Base-by-base conservation (phyloP, 2,113 vertebrate genomes). In the Phalacrocorax pelagicus region DNA sequence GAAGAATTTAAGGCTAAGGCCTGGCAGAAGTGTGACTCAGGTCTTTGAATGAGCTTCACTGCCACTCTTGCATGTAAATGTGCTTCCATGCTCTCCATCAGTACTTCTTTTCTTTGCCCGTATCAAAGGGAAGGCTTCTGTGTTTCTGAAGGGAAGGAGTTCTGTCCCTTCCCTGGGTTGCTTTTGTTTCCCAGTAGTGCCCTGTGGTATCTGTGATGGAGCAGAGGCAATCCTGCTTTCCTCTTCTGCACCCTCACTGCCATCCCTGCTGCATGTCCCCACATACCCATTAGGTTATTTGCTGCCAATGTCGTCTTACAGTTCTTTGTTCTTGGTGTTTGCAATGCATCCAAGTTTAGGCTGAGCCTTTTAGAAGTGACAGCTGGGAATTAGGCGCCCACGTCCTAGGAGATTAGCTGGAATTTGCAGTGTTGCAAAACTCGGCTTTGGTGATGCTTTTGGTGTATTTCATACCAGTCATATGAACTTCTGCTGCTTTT, bases 281-380 rank as follows among this genome's bases (percentile, higher is more conserved):
- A 12, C 0, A 1, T 16, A 4, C 7, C 49, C 0, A 0, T 21
- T 23, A 15, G 38, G 29, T 71, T 27, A 14, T 62, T 32, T 86
- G 15, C 26, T 47, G 47, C 26, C 47, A 42, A 1, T 18, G 30
- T 47, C 42, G 15, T 59, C 51, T 73, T 66, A 27, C 13, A 9
- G 3, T 10, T 22, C 71, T 36, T 44, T 66, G 47, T n/a, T 15
- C 74, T 27, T n/a, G 38, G 8, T 26, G 27, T 22, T 71, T 79
- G 61, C 32, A 81, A 12, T 16, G 42, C 19, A 12, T 40, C 10
- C 46, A n/a, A 12, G 29, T 11, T 38, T 20, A 75, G 66, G 23
- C 57, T 65, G 32, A 92, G 40, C 47, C 26, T 22, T 86, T 82
- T 59, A 38, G 67, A 80, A 80, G 17, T n/a, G 34, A 15, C n/a